A percentile compares a stretch with the other conserved stretches of the same genome.
These are phyloP conservation scores for Zoanthus sociatus DNA, from an alignment of 92 coral and sea anemone genomes.

Conservation along the genomic window DNA sequence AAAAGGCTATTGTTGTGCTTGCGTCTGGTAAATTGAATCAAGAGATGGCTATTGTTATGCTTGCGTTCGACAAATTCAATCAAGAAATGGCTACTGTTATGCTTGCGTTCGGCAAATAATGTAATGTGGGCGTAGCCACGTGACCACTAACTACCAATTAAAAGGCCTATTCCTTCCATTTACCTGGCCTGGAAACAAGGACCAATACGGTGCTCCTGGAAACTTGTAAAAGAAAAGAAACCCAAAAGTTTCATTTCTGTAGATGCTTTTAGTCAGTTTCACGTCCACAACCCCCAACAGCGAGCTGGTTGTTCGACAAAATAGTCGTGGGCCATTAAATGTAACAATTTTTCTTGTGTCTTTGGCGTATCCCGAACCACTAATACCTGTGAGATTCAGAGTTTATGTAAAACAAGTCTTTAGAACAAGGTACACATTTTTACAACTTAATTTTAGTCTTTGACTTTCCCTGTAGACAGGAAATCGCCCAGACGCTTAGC, in stretches of 20 bases:
- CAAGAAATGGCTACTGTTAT: too few relatives aligned
- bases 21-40: too few relatives aligned
- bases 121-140: neutral
- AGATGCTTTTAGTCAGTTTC: conserved; percentile 11
- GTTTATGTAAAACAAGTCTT: neutral
- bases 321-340: conserved; percentile 25
- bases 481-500: neutral
- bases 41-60: too few relatives aligned
- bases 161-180: neutral
- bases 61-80: too few relatives aligned
- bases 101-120: too few relatives aligned
- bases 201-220: neutral
- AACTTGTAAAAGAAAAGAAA: conserved; percentile 14
- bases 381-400: neutral
- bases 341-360: conserved; percentile 26
- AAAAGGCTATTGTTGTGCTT: too few relatives aligned
- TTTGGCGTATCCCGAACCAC: conserved; percentile 13
- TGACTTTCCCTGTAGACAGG: neutral
- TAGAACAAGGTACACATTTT: neutral
- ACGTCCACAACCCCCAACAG: conserved; percentile 17
- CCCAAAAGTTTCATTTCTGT: conserved; percentile 38
- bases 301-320: conserved; percentile 17
- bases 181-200: neutral
- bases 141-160: neutral
- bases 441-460: neutral